These are phyloP conservation scores for Scaptomyza tumidula DNA, from an alignment of 2,888 invertebrate genomes.

Conservation along the genomic window DNA sequence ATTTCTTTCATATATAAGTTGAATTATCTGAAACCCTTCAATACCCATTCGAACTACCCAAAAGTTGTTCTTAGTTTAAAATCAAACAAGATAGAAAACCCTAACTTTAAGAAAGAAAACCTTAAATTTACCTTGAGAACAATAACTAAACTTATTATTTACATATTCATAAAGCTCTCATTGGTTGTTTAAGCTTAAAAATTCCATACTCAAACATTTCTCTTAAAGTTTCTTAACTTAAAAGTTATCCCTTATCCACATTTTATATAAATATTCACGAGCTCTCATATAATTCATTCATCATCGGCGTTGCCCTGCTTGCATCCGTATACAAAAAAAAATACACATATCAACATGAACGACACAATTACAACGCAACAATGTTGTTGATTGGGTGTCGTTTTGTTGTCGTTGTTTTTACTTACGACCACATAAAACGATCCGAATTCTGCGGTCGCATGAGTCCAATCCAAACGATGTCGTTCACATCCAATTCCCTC, in stretches of 20 bases:
- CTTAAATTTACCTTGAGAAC: too few relatives aligned
- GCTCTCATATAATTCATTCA: slow-evolving; percentile 7
- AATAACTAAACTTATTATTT: too few relatives aligned
- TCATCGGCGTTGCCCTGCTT: not conserved
- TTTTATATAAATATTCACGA: slow-evolving; percentile 6
- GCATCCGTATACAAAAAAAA: slow-evolving; percentile 14
- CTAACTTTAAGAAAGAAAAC: too few relatives aligned
- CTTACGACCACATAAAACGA: slow-evolving; percentile 92
- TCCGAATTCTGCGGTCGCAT: slow-evolving; percentile 89
- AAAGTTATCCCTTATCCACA: not conserved
- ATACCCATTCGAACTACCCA: too few relatives aligned
- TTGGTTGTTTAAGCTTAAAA: too few relatives aligned
- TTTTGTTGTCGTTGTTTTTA: slow-evolving; percentile 68
- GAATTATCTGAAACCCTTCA: too few relatives aligned
- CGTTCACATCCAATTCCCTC: slow-evolving; percentile 90
- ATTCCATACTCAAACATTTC: not conserved
- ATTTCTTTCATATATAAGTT: too few relatives aligned
- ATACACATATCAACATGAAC: slow-evolving; percentile 50
- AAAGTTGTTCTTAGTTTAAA: too few relatives aligned
- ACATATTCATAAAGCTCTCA: too few relatives aligned
- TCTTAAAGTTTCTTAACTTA: not conserved
- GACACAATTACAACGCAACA: slow-evolving; percentile 59
- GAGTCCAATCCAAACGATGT: slow-evolving; percentile 92
- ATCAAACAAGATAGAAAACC: too few relatives aligned
- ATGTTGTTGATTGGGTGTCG: slow-evolving; percentile 34